Percentiles rank a stretch among this genome's conserved stretches.
phyloP scores from a whole-genome alignment of 2,797 vertebrate species.

The Eospalax fontanierii region DNA sequence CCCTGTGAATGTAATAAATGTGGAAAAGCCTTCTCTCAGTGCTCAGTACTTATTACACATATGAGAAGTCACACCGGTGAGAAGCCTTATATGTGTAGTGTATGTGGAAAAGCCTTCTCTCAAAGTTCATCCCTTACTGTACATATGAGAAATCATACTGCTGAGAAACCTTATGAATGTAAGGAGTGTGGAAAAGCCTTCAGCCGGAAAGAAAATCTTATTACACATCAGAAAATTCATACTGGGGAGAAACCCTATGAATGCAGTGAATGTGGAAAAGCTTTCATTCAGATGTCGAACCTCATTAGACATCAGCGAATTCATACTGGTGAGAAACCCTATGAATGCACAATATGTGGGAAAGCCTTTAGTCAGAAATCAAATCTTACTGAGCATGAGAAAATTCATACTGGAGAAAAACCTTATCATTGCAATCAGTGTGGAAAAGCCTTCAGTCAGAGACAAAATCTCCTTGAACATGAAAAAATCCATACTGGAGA shows the following conservation, averaged over 20 bases:
- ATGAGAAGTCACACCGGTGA: slow-evolving; percentile 85
- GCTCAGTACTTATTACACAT: slow-evolving; percentile 84
- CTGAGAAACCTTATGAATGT: slow-evolving; percentile 85
- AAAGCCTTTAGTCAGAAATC: slow-evolving; percentile 84
- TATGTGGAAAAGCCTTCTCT: slow-evolving; percentile 86
- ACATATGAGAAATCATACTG: slow-evolving; percentile 85
- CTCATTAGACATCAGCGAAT: slow-evolving; percentile 84
- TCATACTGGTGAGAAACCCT: slow-evolving; percentile 86
- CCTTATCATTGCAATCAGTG: slow-evolving; percentile 85
- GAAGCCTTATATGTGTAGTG: slow-evolving; percentile 84
- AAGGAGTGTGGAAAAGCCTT: slow-evolving; percentile 85
- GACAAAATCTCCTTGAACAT: slow-evolving; percentile 85
- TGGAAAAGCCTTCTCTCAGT: slow-evolving; percentile 86
- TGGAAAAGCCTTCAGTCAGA: slow-evolving; percentile 85
- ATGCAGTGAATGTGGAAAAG: slow-evolving; percentile 84
- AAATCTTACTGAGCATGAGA: slow-evolving; percentile 82
- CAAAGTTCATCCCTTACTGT: slow-evolving; percentile 84
- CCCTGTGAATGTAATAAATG: slow-evolving; percentile 85
- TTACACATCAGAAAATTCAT: slow-evolving; percentile 85
- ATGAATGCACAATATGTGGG: slow-evolving; percentile 80
- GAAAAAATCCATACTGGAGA: slow-evolving; percentile 84
- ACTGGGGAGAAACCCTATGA: slow-evolving; percentile 87
- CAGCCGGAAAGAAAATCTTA: slow-evolving; percentile 83
- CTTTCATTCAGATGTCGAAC: slow-evolving; percentile 85
- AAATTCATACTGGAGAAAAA: slow-evolving; percentile 86